Conservation (phyloP, 1,140 invertebrate genomes). For the Trigoniulus corallinus region DNA sequence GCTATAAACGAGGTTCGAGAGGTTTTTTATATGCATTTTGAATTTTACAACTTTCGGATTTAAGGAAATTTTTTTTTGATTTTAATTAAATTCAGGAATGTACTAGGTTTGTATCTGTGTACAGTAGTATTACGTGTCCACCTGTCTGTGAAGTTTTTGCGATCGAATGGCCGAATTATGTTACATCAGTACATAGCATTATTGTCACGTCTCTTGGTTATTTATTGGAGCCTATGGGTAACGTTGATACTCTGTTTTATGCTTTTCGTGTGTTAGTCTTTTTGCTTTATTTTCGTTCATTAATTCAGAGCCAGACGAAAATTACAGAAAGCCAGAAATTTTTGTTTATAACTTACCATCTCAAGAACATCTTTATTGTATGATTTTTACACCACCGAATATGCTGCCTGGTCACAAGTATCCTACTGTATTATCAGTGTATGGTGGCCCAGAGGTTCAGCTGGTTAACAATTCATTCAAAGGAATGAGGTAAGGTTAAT, state of each 20-base stretch:
- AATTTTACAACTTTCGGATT: neutral
- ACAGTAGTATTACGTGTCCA: constrained; percentile 66
- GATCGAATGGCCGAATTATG: constrained; percentile 36
- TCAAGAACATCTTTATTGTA: constrained; percentile 64
- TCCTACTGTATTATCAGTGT: constrained; percentile 90
- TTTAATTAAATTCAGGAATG: constrained; percentile 39
- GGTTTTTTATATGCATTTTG: constrained; percentile 1
- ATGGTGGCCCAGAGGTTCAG: constrained; percentile 95
- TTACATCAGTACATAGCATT: constrained; percentile 45
- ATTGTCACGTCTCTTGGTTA: constrained; percentile 46
- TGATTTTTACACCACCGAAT: constrained; percentile 78
- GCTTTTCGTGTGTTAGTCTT: neutral
- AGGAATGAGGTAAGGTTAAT: constrained; percentile 28
- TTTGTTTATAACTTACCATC: constrained; percentile 50
- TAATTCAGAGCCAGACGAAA: constrained; percentile 30
- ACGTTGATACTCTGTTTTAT: constrained; percentile 4
- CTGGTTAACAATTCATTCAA: constrained; percentile 92
- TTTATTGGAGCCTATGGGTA: constrained; percentile 42
- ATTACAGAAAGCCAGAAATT: constrained; percentile 49
- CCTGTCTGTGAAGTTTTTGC: constrained; percentile 62
- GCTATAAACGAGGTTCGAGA: constrained; percentile 25
- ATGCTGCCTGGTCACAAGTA: constrained; percentile 58
- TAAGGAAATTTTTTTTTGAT: neutral
- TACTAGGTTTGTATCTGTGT: constrained; percentile 67
- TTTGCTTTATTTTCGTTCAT: neutral